phyloP scores from a whole-genome alignment of 2,888 invertebrate genomes.

The Lydus trimaculatus region DNA sequence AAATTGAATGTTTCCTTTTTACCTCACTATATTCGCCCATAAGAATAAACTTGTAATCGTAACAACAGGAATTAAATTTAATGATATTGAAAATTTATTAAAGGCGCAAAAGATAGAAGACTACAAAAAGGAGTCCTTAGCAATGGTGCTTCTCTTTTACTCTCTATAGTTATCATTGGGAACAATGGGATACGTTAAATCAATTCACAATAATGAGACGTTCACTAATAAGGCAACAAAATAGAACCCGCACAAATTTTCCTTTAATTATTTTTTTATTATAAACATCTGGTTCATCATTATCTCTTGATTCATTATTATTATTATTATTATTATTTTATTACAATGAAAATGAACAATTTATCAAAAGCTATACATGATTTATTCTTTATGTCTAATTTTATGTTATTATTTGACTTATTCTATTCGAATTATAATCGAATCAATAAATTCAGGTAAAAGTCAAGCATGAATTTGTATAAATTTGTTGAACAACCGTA shows the following conservation, averaged over 20 bases:
- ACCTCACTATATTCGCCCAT: slow-evolving; percentile 16
- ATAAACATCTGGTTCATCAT: not conserved
- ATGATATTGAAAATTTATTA: slow-evolving; percentile 52
- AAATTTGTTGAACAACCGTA: not conserved
- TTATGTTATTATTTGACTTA: not conserved
- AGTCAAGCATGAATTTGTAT: slow-evolving; percentile 5
- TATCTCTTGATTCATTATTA: not conserved
- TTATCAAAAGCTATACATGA: not conserved
- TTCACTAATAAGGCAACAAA: not conserved
- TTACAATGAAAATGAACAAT: not conserved
- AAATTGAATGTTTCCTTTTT: slow-evolving; percentile 23
- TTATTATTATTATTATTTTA: too few species aligned
- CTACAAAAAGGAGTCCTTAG: slow-evolving; percentile 35
- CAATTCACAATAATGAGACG: not conserved
- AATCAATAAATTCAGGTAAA: not conserved
- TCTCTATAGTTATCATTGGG: not conserved
- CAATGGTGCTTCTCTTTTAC: not conserved
- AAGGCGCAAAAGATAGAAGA: slow-evolving; percentile 43
- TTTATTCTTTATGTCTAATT: not conserved
- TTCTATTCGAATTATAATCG: not conserved
- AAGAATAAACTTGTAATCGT: slow-evolving; percentile 52
- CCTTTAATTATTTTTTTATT: not conserved
- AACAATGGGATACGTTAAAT: not conserved
- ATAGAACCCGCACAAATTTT: not conserved
- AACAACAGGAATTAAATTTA: slow-evolving; percentile 53